Base-by-base conservation (phyloP, 2,797 vertebrate genomes). In the Coracias cyanogaster region DNA sequence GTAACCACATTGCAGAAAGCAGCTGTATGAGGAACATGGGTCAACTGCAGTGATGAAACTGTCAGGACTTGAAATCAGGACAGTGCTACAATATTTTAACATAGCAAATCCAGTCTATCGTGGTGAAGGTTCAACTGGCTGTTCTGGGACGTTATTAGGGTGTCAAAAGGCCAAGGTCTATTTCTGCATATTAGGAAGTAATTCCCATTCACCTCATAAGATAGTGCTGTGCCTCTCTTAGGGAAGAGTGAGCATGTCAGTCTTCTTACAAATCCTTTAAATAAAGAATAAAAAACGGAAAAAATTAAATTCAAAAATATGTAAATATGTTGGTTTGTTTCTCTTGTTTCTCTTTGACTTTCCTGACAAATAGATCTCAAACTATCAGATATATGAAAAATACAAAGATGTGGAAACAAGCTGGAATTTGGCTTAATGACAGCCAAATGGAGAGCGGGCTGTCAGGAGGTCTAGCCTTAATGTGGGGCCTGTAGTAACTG, bases 41-140 rank as follows among this genome's bases (percentile, higher is more conserved):
- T 89, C 95, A 93, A 6, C 33, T 29, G 70, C 5, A 48, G 71
- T 91, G 89, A 96, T 74, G 89, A 95, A 95, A 96, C 37, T 31
- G 35, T 39, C 79, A 83, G 51, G 86, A 61, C 39, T 58, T 74
- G 89, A 76, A 94, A 94, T 61, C 46, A 78, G 70, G 65, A 80
- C 80, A 93, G 43, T 5, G 19, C 82, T 66, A 90, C 58, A 74
- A 4, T 52, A 62, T 81, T 86, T 81, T 81, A 91, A 82, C 70
- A 72, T 3, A 87, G 82, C n/a, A 88, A 93, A 83, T 78, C 43
- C 85, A 88, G 22, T 51, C 62, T 49, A 69, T 31, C 5, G 0
- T 78, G 94, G 95, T 90, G 66, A 95, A 93, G 93, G 87, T 93
- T 94, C 94, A 91, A 22, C 48, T 82, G 82, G 60, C 55, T 93